These are phyloP conservation scores for Brenthis hecate DNA, from an alignment of 2,888 invertebrate genomes.

Conservation along the genomic window DNA sequence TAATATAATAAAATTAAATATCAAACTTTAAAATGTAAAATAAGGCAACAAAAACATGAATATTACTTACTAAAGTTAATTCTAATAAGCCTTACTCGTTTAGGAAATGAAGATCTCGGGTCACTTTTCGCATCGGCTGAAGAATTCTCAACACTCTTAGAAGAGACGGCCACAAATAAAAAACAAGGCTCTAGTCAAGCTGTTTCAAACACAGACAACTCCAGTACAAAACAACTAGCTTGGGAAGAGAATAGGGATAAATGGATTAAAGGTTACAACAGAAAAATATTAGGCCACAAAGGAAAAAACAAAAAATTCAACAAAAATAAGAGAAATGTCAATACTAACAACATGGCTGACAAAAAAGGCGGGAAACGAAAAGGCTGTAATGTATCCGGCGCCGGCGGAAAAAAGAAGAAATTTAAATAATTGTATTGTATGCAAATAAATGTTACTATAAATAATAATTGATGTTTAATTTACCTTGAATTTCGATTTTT, in stretches of 20 bases:
- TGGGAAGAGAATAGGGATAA: slow-evolving; percentile 90
- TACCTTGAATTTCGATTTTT: not conserved
- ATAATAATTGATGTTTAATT: slow-evolving; percentile 23
- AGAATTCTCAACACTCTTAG: slow-evolving; percentile 93
- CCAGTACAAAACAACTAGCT: slow-evolving; percentile 89
- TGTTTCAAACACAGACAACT: slow-evolving; percentile 88
- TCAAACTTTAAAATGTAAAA: too few species aligned
- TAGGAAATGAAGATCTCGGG: slow-evolving; percentile 79
- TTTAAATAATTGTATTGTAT: slow-evolving; percentile 49
- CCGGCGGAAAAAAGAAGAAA: slow-evolving; percentile 67
- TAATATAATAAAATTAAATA: too few species aligned
- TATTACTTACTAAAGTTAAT: not conserved
- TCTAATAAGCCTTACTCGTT: slow-evolving; percentile 1
- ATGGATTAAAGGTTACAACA: slow-evolving; percentile 84
- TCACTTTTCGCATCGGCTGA: slow-evolving; percentile 92
- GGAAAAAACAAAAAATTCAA: slow-evolving; percentile 46
- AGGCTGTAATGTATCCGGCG: slow-evolving; percentile 48
- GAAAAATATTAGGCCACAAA: slow-evolving; percentile 65
- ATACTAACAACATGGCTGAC: slow-evolving; percentile 47
- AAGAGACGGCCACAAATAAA: slow-evolving; percentile 89
- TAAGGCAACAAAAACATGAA: not conserved
- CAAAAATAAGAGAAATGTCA: slow-evolving; percentile 43
- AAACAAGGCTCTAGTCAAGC: slow-evolving; percentile 85
- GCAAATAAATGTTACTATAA: slow-evolving; percentile 36
- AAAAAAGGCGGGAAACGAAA: slow-evolving; percentile 61